A percentile compares a stretch with the other conserved stretches of the same genome.
Evolutionary conservation across 2,797 vertebrate genomes (phyloP).

Genomic region (Meriones psammophilus): DNA sequence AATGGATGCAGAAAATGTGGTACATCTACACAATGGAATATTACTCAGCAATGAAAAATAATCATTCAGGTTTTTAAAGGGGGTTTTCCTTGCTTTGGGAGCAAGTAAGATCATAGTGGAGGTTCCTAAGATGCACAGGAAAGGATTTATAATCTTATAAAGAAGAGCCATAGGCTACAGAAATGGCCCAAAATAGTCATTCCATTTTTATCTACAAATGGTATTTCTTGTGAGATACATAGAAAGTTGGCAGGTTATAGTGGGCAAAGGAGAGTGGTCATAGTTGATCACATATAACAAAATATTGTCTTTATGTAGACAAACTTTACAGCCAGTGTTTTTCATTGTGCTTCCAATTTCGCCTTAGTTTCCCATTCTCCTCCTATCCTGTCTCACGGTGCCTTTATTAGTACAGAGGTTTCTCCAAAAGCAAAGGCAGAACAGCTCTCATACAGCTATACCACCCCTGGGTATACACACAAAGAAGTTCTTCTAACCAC

Average conservation of each 20-base stretch:
- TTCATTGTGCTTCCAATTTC: not conserved
- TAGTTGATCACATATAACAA: no score
- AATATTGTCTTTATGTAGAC: no score
- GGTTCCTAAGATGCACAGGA: no score
- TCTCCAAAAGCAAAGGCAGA: not conserved
- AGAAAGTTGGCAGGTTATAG: not conserved
- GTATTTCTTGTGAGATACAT: not conserved
- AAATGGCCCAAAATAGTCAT: not conserved
- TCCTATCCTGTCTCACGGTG: not conserved
- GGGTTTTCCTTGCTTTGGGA: not conserved
- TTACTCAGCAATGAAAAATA: no score
- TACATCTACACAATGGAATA: no score
- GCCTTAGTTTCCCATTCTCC: not conserved
- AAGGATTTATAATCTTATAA: not conserved
- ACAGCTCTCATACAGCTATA: not conserved
- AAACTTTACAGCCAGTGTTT: not conserved
- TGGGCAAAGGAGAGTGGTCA: fast-evolving
- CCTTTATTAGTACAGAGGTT: not conserved
- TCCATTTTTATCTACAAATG: not conserved
- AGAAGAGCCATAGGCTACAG: not conserved
- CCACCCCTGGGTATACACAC: not conserved
- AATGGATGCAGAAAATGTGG: no score
- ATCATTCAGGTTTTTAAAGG: not conserved
- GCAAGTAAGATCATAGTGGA: not conserved
- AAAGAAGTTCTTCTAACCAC: not conserved